Evolutionary conservation across 2,888 invertebrate genomes (phyloP).

Genomic region (Hedya salicella): DNA sequence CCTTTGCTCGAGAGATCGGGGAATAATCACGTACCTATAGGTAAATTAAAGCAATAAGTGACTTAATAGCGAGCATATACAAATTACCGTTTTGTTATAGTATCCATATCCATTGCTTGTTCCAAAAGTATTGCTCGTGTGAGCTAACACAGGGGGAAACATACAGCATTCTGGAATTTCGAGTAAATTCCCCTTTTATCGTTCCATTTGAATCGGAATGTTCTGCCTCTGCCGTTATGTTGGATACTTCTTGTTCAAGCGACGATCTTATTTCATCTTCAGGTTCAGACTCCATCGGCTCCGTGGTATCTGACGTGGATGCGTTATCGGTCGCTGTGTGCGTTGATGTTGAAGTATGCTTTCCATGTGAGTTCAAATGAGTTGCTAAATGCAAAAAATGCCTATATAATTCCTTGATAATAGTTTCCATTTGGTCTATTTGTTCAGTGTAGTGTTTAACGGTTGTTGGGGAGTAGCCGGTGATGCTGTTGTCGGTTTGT

Average conservation of each 20-base stretch:
- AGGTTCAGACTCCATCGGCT: conserved; percentile 32
- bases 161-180: conserved; percentile 50
- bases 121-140: conserved; percentile 63
- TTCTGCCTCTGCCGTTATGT: conserved; percentile 45
- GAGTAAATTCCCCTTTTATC: conserved; percentile 43
- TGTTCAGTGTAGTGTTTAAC: conserved; percentile 18
- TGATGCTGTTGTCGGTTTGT: conserved; percentile 57
- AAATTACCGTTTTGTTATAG: conserved; percentile 57
- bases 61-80: conserved; percentile 24
- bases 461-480: no score
- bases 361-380: conserved; percentile 45
- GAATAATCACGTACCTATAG: no score
- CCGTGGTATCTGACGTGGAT: conserved; percentile 15
- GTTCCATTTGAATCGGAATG: conserved; percentile 45
- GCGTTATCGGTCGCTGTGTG: no score
- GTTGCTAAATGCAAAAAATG: conserved; percentile 54
- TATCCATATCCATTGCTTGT: conserved; percentile 28
- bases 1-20: no score
- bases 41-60: no score
- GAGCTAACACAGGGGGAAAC: conserved; percentile 68
- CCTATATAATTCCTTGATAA: conserved; percentile 55
- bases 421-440: conserved; percentile 58
- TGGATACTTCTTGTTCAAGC: conserved; percentile 12
- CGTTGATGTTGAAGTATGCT: conserved; percentile 8
- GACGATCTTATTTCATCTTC: conserved; percentile 9